A percentile compares a stretch with the other conserved stretches of the same genome.
These are phyloP conservation scores for Ylistrum balloti DNA, from an alignment of 1,140 invertebrate species.

Conservation along the genomic window DNA sequence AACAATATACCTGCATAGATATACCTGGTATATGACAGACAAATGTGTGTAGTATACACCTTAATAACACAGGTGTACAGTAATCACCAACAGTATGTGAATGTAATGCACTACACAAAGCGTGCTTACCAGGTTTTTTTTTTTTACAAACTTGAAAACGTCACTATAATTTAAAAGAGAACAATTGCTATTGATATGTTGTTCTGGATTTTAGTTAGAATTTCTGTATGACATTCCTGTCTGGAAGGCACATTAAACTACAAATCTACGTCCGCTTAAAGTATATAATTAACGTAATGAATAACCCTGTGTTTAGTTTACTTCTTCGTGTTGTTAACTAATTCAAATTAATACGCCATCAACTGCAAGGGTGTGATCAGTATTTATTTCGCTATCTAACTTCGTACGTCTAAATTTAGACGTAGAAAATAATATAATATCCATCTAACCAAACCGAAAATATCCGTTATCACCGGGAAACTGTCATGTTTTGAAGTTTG, in stretches of 20 bases:
- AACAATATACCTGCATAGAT: too few relatives aligned
- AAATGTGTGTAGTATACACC: too few relatives aligned
- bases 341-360: constrained; percentile 14
- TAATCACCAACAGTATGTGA: too few relatives aligned
- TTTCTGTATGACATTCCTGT: neutral
- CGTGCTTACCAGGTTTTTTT: too few relatives aligned
- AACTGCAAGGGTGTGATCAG: neutral
- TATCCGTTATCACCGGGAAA: too few relatives aligned
- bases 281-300: constrained; percentile 24
- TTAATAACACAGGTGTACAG: too few relatives aligned
- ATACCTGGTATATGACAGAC: too few relatives aligned
- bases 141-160: neutral
- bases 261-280: constrained; percentile 10
- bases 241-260: neutral
- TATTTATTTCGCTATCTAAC: neutral
- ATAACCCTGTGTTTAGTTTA: neutral
- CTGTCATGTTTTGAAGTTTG: too few relatives aligned
- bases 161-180: neutral
- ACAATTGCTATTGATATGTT: neutral
- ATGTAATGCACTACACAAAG: too few relatives aligned
- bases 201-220: constrained; percentile 15
- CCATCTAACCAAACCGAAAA: too few relatives aligned
- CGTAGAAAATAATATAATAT: neutral
- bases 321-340: neutral
- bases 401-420: neutral